phyloP scores from a whole-genome alignment of 2,113 vertebrate species.

The Scomber colias region DNA sequence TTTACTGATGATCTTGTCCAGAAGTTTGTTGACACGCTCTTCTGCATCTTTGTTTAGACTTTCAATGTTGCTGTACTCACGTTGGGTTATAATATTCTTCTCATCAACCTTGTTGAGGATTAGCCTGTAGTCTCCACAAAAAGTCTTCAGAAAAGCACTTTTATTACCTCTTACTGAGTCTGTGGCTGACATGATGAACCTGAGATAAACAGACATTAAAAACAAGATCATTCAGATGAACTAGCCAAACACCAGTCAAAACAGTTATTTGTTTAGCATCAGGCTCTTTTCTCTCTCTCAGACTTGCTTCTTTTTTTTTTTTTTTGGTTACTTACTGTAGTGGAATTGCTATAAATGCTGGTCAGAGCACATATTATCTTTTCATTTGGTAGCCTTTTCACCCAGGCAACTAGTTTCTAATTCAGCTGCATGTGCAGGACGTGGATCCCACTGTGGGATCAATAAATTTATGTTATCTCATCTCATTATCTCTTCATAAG shows the following conservation, averaged over 20 bases:
- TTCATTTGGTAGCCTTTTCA: too few relatives aligned
- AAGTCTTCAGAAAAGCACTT: neutral
- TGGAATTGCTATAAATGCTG: too few relatives aligned
- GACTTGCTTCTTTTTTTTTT: too few relatives aligned
- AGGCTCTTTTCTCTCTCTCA: too few relatives aligned
- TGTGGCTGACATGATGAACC: conserved; percentile 56
- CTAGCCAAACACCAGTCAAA: neutral
- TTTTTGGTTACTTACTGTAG: neutral
- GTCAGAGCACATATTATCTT: neutral
- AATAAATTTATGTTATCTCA: too few relatives aligned
- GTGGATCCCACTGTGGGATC: too few relatives aligned
- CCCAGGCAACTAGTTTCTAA: too few relatives aligned
- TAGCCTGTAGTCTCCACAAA: conserved; percentile 45
- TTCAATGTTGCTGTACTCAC: conserved; percentile 73
- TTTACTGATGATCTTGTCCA: conserved; percentile 78
- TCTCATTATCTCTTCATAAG: too few relatives aligned
- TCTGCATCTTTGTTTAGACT: conserved; percentile 28
- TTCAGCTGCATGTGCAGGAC: too few relatives aligned
- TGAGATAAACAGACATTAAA: neutral
- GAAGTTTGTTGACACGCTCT: conserved; percentile 34
- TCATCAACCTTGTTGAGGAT: conserved; percentile 66
- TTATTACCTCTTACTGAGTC: conserved; percentile 48
- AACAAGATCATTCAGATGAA: neutral
- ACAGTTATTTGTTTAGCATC: too few relatives aligned
- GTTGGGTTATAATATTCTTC: conserved; percentile 19